Base-by-base conservation (phyloP, 1,140 invertebrate species). In the Atta cephalotes region DNA sequence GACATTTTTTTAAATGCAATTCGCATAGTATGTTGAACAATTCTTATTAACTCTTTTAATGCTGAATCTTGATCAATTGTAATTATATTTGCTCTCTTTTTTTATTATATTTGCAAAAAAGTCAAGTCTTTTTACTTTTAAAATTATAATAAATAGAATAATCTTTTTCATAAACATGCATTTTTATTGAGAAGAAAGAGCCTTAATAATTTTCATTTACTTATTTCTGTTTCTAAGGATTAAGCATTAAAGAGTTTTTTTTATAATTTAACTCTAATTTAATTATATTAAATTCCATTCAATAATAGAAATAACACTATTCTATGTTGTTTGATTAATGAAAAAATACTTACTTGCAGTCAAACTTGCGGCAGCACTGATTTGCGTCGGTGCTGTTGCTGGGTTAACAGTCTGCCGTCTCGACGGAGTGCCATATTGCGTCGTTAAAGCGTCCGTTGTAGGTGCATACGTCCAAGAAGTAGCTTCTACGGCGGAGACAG, bases 341-440 rank as follows among this genome's bases (percentile, higher is more conserved):
- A 4, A 39, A 16, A 58, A 60, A 28, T 70, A 94, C 94, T 95
- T 81, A 95, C 94, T 92, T 21, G 93, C 91, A 62, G 90, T 90
- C 14, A 95, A 89, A 35, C 91, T 94, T 0, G 92, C 92, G 0
- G 94, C 89, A 2, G 93, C 92, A 49, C 90, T 93, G 3, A 94
- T 82, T 45, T 92, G 93, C 5, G 90, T 56, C 1, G 92, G 78
- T 1, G 86, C 80, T 10, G 90, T 65, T 0, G 82, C 12, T 51
- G 78, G 35, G 16, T 92, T 93, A 0, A 90, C 88, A 0, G 88
- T 77, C 16, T 92, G 93, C 4, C 93, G 77, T 68, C 92, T 90
- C 1, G 90, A 72, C 0, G 89, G 81, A 0, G 89, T 63, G 0
- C 85, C 81, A 45, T 93, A 93, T 12, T 91, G 92, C 0, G 88